A percentile compares a stretch with the other conserved stretches of the same genome.
phyloP scores from a whole-genome alignment of 2,113 vertebrate genomes.

The Amblyornis subalaris region DNA sequence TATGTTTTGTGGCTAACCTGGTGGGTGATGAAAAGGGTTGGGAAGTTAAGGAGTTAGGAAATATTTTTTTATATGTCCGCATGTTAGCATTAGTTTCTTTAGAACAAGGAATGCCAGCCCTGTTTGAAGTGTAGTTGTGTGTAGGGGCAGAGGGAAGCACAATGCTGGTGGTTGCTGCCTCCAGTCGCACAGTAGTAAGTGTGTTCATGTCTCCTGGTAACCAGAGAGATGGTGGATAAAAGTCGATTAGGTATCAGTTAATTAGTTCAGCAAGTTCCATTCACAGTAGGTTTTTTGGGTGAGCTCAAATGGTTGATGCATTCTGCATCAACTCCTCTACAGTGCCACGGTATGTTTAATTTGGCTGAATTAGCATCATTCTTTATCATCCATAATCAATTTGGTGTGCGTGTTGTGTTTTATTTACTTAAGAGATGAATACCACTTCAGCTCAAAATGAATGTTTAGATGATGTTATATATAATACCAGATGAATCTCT shows the following conservation, averaged over 20 bases:
- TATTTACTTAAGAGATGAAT: neutral
- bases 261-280: neutral
- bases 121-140: neutral
- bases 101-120: neutral
- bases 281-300: neutral
- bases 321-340: neutral
- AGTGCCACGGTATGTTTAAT: neutral
- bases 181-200: neutral
- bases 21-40: neutral
- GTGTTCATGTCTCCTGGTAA: neutral
- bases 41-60: neutral
- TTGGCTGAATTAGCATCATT: neutral
- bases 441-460: neutral
- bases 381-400: neutral
- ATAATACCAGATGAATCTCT: neutral
- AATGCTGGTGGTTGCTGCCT: neutral
- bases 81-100: neutral
- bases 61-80: neutral
- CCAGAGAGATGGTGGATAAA: neutral
- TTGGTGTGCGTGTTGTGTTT: neutral
- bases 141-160: neutral
- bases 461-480: neutral
- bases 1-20: neutral
- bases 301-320: neutral
- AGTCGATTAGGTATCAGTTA: neutral